phyloP scores from a whole-genome alignment of 2,888 invertebrate genomes.

The Bombylius major region DNA sequence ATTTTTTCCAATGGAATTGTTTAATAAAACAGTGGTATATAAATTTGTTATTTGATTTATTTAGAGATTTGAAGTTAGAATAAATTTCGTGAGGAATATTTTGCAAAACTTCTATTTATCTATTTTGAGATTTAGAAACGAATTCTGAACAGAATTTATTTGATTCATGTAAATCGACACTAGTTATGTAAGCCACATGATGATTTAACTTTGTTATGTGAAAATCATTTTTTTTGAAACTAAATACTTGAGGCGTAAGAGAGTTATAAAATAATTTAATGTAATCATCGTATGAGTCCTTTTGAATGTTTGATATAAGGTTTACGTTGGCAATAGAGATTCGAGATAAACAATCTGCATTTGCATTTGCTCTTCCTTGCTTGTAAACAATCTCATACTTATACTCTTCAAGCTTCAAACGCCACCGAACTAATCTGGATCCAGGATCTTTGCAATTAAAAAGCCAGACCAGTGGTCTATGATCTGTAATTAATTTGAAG shows the following conservation, averaged over 20 bases:
- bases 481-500: slow-evolving; percentile 21
- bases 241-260: too few species aligned
- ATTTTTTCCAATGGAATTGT: neutral
- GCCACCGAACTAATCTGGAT: slow-evolving; percentile 18
- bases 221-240: too few species aligned
- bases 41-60: neutral
- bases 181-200: too few species aligned
- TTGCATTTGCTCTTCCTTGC: slow-evolving; percentile 17
- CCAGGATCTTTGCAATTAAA: slow-evolving; percentile 16
- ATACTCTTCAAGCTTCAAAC: slow-evolving; percentile 19
- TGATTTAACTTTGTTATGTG: too few species aligned
- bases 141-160: too few species aligned
- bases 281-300: too few species aligned
- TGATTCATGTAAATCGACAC: too few species aligned
- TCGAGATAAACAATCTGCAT: slow-evolving; percentile 22
- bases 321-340: neutral
- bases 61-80: slow-evolving; percentile 5
- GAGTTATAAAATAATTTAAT: too few species aligned
- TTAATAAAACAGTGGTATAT: slow-evolving; percentile 11
- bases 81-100: slow-evolving; percentile 3
- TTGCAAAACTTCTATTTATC: too few species aligned
- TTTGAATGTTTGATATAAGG: too few species aligned
- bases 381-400: slow-evolving; percentile 20
- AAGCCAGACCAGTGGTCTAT: slow-evolving; percentile 18
- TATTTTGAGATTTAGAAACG: too few species aligned